These are phyloP conservation scores for Oegoconia quadripuncta DNA, from an alignment of 2,888 invertebrate genomes.

Conservation along the genomic window DNA sequence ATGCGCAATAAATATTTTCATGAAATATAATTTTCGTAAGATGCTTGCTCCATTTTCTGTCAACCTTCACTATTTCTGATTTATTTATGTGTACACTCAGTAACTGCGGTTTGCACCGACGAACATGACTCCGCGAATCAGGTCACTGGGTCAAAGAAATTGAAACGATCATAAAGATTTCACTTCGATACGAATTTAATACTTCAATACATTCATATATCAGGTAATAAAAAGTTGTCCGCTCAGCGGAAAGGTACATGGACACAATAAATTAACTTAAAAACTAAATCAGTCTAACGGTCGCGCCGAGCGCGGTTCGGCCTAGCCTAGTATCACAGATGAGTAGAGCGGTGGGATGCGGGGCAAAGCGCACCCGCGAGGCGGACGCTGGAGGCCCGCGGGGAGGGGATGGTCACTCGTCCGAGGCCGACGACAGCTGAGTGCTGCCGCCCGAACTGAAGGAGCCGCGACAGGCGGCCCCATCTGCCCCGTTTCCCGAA, in stretches of 20 bases:
- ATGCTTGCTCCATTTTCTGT: slow-evolving; percentile 22
- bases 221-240: slow-evolving; percentile 72
- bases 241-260: slow-evolving; percentile 77
- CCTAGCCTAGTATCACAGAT: slow-evolving; percentile 78
- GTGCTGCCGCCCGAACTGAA: slow-evolving; percentile 83
- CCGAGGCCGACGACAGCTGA: slow-evolving; percentile 81
- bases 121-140: slow-evolving; percentile 12
- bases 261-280: slow-evolving; percentile 75
- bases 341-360: slow-evolving; percentile 76
- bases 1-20: not conserved
- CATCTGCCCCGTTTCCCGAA: slow-evolving; percentile 66
- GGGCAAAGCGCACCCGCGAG: slow-evolving; percentile 58
- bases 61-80: slow-evolving; percentile 31
- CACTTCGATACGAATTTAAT: slow-evolving; percentile 64
- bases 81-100: slow-evolving; percentile 18
- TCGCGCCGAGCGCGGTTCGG: slow-evolving; percentile 71
- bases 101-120: slow-evolving; percentile 19
- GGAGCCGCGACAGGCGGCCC: slow-evolving; percentile 79
- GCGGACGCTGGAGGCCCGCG: slow-evolving; percentile 42
- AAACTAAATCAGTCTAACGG: slow-evolving; percentile 76
- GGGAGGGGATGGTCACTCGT: slow-evolving; percentile 72
- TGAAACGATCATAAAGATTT: slow-evolving; percentile 43
- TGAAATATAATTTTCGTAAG: slow-evolving; percentile 11
- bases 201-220: slow-evolving; percentile 51
- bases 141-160: slow-evolving; percentile 32